phyloP scores from a whole-genome alignment of 2,888 invertebrate species.

The Tromatobia lineatoria region DNA sequence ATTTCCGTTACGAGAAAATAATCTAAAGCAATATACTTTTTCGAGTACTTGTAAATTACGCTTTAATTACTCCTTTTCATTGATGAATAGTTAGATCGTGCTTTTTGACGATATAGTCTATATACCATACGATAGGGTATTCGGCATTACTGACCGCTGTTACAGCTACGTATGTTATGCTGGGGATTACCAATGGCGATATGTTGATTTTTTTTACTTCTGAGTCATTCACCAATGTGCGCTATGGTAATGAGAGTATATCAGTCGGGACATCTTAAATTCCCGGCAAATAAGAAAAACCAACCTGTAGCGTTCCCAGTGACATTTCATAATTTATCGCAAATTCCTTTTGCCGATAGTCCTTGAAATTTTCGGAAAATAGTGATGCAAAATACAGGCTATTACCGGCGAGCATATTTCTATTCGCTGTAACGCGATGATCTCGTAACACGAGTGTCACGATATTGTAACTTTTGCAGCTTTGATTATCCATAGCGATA shows the following conservation, averaged over 20 bases:
- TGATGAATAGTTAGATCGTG: too few species aligned
- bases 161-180: not conserved
- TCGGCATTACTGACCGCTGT: too few species aligned
- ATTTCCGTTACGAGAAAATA: too few species aligned
- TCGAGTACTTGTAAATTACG: too few species aligned
- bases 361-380: constrained; percentile 77
- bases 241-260: not conserved
- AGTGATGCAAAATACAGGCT: constrained; percentile 78
- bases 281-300: not conserved
- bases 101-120: too few species aligned
- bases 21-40: too few species aligned
- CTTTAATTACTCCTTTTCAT: too few species aligned
- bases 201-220: too few species aligned
- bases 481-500: constrained; percentile 42
- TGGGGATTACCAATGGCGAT: too few species aligned
- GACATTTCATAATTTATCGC: constrained; percentile 78
- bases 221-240: too few species aligned
- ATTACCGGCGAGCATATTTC: constrained; percentile 71
- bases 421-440: constrained; percentile 71
- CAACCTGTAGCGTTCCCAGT: constrained; percentile 75
- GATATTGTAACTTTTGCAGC: constrained; percentile 42
- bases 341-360: constrained; percentile 75
- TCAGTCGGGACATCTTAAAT: not conserved
- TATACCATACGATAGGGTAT: too few species aligned
- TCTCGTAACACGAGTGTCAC: constrained; percentile 73